Percentiles rank a stretch among this genome's conserved stretches.
Conservation (phyloP, 2,888 invertebrate genomes). For the Morinoia aosen region DNA sequence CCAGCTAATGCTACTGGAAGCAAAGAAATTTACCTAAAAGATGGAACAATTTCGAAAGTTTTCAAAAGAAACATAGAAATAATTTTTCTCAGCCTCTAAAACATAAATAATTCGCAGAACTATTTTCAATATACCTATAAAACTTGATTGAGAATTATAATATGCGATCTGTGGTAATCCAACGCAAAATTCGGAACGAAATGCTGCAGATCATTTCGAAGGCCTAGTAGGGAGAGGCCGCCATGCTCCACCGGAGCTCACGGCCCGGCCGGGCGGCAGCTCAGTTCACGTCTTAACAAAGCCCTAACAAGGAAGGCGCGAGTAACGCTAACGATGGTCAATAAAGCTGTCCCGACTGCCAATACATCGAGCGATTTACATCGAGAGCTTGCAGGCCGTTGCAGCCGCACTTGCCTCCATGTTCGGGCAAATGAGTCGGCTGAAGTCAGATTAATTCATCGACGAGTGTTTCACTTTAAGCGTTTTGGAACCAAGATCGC, state of each 20-base stretch:
- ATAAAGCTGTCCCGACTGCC: conserved; percentile 48
- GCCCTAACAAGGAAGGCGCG: conserved; percentile 18
- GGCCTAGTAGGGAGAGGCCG: background rate
- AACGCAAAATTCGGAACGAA: background rate
- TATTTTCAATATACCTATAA: background rate
- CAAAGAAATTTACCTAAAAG: no score
- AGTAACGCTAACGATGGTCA: conserved; percentile 41
- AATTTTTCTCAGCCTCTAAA: no score
- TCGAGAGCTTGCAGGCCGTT: background rate
- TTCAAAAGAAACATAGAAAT: background rate
- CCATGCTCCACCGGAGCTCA: background rate
- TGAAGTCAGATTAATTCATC: background rate
- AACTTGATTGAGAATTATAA: background rate
- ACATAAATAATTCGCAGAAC: background rate
- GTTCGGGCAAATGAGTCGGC: background rate
- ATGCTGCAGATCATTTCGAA: background rate
- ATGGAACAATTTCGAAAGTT: no score
- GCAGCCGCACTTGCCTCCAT: background rate
- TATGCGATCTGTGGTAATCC: background rate
- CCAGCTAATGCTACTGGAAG: no score
- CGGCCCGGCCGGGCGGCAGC: background rate
- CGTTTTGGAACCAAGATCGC: background rate
- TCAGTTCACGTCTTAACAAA: conserved; percentile 20
- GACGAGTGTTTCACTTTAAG: background rate
- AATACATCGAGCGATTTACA: conserved; percentile 41